These are phyloP conservation scores for Acholoe squamosa DNA, from an alignment of 2,888 invertebrate genomes.

Conservation along the genomic window DNA sequence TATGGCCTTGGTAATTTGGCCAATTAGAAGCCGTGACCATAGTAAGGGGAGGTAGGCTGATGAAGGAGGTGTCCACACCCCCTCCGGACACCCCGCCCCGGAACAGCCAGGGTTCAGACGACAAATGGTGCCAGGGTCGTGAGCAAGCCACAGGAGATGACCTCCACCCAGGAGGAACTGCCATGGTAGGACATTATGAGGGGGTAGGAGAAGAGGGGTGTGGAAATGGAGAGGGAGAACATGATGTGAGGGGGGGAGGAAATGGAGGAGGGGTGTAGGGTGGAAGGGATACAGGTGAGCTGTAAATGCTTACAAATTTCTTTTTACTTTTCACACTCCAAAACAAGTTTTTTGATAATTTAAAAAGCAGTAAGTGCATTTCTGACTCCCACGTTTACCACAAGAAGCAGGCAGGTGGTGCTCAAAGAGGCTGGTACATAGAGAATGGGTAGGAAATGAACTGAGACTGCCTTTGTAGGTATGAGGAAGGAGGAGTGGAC, in stretches of 20 bases:
- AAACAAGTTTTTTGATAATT: no score
- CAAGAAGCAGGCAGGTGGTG: no score
- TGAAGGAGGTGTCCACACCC: conserved; percentile 7
- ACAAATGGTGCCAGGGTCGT: conserved; percentile 2
- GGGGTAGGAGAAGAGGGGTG: neutral
- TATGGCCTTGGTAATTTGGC: conserved; percentile 55
- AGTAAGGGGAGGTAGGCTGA: neutral
- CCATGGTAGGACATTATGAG: neutral
- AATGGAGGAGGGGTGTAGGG: neutral
- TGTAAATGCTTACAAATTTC: no score
- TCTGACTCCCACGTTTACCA: no score
- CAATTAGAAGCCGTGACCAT: conserved; percentile 44
- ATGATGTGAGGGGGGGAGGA: neutral
- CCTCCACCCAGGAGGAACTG: neutral
- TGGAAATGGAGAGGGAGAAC: neutral
- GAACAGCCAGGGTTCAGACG: conserved; percentile 22
- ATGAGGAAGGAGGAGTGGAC: neutral
- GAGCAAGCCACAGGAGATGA: neutral
- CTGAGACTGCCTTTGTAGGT: no score
- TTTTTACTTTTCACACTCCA: no score
- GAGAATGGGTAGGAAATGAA: no score
- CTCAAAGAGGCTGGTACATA: no score
- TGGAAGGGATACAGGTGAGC: neutral
- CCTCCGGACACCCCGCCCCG: neutral
- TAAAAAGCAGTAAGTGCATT: no score